Base-by-base conservation (phyloP, 2,797 vertebrate genomes). In the Lycodopsis pacificus region DNA sequence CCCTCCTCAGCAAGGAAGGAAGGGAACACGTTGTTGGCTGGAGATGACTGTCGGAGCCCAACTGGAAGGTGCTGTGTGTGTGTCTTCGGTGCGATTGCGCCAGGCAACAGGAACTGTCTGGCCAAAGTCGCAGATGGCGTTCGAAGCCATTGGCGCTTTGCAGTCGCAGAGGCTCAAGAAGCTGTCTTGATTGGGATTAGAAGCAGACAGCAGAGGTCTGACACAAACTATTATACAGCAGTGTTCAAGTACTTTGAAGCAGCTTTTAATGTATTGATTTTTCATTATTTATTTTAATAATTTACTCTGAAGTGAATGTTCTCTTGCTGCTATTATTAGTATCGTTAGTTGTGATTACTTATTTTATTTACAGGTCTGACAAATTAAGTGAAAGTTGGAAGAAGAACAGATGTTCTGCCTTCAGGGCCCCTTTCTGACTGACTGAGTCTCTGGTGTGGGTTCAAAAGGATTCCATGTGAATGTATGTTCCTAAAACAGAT, bases 81-180 rank as follows among this genome's bases (percentile, higher is more conserved):
- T 76, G 76, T 79, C 86, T 82, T 81, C 58, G 80, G 53, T 44
- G 71, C 4, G 59, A 81, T 62, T 5, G 75, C 11, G 68, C 65
- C 77, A 86, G 71, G 70, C 83, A 82, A 70, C 83, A 77, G 85
- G 84, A 91, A 92, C 48, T 58, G 59, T 83, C 80, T 77, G 81
- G 86, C 86, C 87, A 85, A 80, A 89, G 83, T 63, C 86, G 76
- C 91, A 94, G 91, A 94, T 94, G 93, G 93, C 2, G 69, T 84
- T 87, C 6, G 13, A 78, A 89, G 91, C 88, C 79, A 3, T n/a
- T 67, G 89, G 91, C 83, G 19, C 77, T 89, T 36, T 59, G 65
- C 81, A 86, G 89, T 88, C 88, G n/a, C 74, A 40, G 68, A 88
- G 73, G 72, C 79, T 89, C 71, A 66, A 79, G 80, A 38, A 85